phyloP scores from a whole-genome alignment of 2,797 vertebrate species.

The Gallirallus australis region DNA sequence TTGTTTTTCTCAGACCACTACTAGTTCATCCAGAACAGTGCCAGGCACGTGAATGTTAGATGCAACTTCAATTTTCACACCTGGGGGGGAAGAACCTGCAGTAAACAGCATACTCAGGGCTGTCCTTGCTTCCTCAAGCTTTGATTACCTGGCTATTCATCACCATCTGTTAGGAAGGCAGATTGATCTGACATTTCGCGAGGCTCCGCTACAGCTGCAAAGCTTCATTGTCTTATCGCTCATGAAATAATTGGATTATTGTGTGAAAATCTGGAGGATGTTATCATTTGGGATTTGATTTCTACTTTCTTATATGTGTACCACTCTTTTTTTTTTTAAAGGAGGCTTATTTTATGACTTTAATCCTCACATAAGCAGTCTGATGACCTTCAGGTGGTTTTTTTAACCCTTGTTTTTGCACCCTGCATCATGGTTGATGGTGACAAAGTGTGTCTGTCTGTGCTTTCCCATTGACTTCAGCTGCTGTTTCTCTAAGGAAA shows the following conservation, averaged over 20 bases:
- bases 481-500: background rate
- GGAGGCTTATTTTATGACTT: background rate
- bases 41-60: background rate
- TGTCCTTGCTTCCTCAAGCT: background rate
- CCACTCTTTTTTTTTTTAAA: background rate
- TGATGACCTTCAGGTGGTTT: background rate
- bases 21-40: background rate
- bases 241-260: background rate
- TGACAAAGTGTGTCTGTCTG: rapidly evolving
- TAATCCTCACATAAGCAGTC: background rate
- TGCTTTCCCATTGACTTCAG: background rate
- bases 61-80: background rate
- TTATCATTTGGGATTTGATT: background rate
- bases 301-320: background rate
- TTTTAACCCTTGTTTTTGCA: background rate
- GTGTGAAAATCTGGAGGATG: background rate
- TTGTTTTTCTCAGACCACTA: background rate
- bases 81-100: background rate
- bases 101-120: background rate
- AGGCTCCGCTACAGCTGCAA: background rate
- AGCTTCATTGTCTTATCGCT: background rate
- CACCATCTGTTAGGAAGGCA: background rate
- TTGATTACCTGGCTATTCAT: background rate
- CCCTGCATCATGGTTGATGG: background rate
- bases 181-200: background rate